Evolutionary conservation across 2,113 vertebrate genomes (phyloP).

Genomic region (Todiramphus chloris): DNA sequence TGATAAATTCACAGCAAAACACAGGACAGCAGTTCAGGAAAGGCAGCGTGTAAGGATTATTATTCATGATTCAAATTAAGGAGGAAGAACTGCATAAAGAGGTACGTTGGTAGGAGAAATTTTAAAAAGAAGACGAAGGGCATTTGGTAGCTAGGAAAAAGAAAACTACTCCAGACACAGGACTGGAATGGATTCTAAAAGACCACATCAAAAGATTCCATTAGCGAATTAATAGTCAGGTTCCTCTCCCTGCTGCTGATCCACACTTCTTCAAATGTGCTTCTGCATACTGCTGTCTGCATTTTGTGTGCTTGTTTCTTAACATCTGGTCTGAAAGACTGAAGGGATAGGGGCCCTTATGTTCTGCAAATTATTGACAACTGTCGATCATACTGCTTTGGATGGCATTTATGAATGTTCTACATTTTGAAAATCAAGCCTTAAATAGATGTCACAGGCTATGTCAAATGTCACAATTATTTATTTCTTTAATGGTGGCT

Average conservation of each 20-base stretch:
- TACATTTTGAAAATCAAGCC: not conserved
- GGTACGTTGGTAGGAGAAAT: not conserved
- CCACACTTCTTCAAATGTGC: not conserved
- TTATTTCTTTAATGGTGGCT: not conserved
- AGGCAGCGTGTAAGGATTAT: not conserved
- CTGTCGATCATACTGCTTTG: not conserved
- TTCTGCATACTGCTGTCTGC: not conserved
- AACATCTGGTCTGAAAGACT: not conserved
- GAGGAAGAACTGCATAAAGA: not conserved
- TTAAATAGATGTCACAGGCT: not conserved
- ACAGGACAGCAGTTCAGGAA: constrained; percentile 12
- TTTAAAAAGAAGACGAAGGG: not conserved
- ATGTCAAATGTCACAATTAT: not conserved
- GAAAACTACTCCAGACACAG: not conserved
- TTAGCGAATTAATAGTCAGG: not conserved
- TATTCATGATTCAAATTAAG: constrained; percentile 1
- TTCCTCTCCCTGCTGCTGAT: not conserved
- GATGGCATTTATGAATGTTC: not conserved
- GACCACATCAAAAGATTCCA: not conserved
- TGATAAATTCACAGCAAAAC: constrained; percentile 48
- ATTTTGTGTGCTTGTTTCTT: not conserved
- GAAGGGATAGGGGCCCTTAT: not conserved
- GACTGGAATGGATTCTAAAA: not conserved
- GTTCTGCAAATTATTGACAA: not conserved
- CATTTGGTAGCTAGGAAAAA: not conserved